Evolutionary conservation across 2,113 vertebrate species (phyloP).

Genomic region (Ammodytes marinus): DNA sequence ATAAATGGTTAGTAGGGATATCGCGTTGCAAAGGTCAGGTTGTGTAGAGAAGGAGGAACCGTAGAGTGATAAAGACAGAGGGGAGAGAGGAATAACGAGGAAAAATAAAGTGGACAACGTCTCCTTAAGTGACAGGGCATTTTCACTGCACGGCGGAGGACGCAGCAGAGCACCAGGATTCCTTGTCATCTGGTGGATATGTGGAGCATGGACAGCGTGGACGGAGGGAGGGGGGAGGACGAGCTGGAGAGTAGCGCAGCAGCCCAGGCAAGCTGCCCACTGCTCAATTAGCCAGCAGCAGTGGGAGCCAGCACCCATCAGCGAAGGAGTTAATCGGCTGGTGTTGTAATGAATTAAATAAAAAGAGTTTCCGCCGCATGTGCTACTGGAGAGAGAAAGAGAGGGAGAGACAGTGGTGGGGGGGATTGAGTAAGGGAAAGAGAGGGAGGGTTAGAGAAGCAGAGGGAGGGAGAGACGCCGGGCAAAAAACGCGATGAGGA

Average conservation of each 20-base stretch:
- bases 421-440: constrained; percentile 36
- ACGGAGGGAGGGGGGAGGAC: constrained; percentile 46
- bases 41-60: constrained; percentile 67
- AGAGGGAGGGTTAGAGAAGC: constrained; percentile 60
- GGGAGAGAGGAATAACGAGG: constrained; percentile 9
- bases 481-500: constrained; percentile 73
- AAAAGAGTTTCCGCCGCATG: constrained; percentile 83
- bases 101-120: constrained; percentile 26
- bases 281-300: constrained; percentile 82
- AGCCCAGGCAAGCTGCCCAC: constrained; percentile 68
- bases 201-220: constrained; percentile 60
- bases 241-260: constrained; percentile 61
- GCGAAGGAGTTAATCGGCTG: constrained; percentile 81
- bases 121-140: constrained; percentile 62
- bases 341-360: constrained; percentile 89
- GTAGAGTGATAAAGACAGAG: constrained; percentile 40
- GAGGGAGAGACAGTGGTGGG: constrained; percentile 44
- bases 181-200: constrained; percentile 61
- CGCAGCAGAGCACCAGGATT: constrained; percentile 57
- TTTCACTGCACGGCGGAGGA: constrained; percentile 41
- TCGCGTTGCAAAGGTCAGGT: constrained; percentile 88
- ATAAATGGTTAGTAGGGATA: constrained; percentile 85
- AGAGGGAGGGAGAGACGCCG: constrained; percentile 57
- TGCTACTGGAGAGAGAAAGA: constrained; percentile 72
- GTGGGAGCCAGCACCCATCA: constrained; percentile 75